Conservation (phyloP, 2,113 vertebrate species). For the Danio rerio region GRCz12tu NC_133181.1:26251001-26251500, state of each 20-base stretch:
- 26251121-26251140: neutral
- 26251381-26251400: neutral
- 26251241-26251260: neutral
- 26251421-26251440: neutral
- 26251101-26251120: neutral
- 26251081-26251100: no score
- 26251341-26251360: neutral
- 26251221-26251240: neutral
- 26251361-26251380: slow-evolving; percentile 10
- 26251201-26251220: neutral
- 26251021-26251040: no score
- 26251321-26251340: slow-evolving; percentile 9
- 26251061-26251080: no score
- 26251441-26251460: neutral
- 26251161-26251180: neutral
- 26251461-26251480: neutral
- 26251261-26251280: neutral
- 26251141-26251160: neutral
- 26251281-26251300: neutral
- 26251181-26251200: neutral
- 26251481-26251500: no score
- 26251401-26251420: neutral
- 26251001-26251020: no score
- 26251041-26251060: no score
- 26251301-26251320: neutral